Percentiles rank a stretch among this genome's conserved stretches.
Evolutionary conservation across 2,113 vertebrate species (phyloP).

Genomic region (Panurus biarmicus): DNA sequence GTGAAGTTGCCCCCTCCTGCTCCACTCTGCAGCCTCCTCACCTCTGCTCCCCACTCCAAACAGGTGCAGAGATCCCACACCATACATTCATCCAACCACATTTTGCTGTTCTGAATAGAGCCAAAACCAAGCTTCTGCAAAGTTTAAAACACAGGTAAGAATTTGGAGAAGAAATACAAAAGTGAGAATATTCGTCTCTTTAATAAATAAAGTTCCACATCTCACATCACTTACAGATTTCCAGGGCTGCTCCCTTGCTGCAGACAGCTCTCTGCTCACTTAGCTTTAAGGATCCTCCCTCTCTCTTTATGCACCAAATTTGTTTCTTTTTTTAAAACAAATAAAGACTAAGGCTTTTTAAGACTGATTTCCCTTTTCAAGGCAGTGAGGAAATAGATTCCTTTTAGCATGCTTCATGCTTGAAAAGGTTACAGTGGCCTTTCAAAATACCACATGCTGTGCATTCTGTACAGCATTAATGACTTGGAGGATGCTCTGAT

Average conservation of each 20-base stretch:
- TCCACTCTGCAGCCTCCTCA: neutral
- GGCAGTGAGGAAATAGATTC: conserved; percentile 66
- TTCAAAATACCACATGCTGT: conserved; percentile 76
- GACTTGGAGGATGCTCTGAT: conserved; percentile 69
- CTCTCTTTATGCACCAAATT: conserved; percentile 9
- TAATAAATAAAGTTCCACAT: neutral
- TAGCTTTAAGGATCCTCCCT: conserved; percentile 19
- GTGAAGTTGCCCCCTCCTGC: neutral
- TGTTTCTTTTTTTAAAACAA: conserved; percentile 60
- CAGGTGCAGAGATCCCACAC: neutral
- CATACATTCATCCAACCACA: accelerated
- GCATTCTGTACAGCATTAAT: conserved; percentile 68
- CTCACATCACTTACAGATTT: neutral
- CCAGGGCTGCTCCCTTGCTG: conserved; percentile 18
- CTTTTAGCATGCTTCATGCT: conserved; percentile 70
- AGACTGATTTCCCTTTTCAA: conserved; percentile 65
- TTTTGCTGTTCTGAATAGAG: neutral
- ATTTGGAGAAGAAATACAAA: neutral
- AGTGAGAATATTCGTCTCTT: conserved; percentile 4
- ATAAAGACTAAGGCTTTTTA: conserved; percentile 62
- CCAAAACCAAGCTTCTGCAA: neutral
- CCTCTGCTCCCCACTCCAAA: neutral
- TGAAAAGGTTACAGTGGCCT: conserved; percentile 82
- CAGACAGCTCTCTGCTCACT: conserved; percentile 49
- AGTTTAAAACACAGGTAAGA: conserved; percentile 33